A percentile compares a stretch with the other conserved stretches of the same genome.
These are phyloP conservation scores for Arion vulgaris DNA, from an alignment of 1,140 invertebrate species.

Conservation along the genomic window DNA sequence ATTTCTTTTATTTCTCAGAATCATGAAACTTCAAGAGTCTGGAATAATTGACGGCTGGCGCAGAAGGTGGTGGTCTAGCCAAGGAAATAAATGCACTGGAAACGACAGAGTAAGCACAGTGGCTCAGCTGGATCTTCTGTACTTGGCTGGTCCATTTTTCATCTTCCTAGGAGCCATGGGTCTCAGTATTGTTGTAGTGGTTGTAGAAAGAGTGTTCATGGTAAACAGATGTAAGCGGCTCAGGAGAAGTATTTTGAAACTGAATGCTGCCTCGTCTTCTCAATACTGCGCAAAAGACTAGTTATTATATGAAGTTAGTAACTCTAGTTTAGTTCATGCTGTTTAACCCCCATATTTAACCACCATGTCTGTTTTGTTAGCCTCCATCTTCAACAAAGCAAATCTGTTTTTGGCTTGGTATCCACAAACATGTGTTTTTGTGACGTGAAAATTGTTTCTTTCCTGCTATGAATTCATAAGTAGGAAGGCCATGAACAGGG, in stretches of 20 bases:
- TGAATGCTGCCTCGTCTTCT: background rate
- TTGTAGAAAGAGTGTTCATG: background rate
- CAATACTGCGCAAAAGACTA: too few species aligned
- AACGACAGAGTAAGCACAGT: constrained; percentile 41
- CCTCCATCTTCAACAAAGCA: too few species aligned
- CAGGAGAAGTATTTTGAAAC: background rate
- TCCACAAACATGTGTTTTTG: too few species aligned
- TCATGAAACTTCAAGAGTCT: constrained; percentile 60
- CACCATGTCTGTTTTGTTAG: too few species aligned
- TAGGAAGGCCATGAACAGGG: too few species aligned
- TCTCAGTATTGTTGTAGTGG: background rate
- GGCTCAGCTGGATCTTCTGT: constrained; percentile 47
- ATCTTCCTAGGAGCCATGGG: constrained; percentile 44
- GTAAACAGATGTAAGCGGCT: background rate
- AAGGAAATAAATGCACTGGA: constrained; percentile 41
- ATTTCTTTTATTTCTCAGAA: too few species aligned
- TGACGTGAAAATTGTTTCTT: too few species aligned
- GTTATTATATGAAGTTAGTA: too few species aligned
- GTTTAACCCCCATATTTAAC: too few species aligned
- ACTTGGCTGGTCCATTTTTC: constrained; percentile 54
- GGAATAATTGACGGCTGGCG: constrained; percentile 58
- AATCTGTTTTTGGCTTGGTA: too few species aligned
- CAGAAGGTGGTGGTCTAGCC: constrained; percentile 53
- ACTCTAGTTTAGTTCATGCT: too few species aligned
- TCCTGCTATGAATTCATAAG: too few species aligned